A percentile compares a stretch with the other conserved stretches of the same genome.
phyloP scores from a whole-genome alignment of 2,797 vertebrate species.

The Halcyon smyrnensis region DNA sequence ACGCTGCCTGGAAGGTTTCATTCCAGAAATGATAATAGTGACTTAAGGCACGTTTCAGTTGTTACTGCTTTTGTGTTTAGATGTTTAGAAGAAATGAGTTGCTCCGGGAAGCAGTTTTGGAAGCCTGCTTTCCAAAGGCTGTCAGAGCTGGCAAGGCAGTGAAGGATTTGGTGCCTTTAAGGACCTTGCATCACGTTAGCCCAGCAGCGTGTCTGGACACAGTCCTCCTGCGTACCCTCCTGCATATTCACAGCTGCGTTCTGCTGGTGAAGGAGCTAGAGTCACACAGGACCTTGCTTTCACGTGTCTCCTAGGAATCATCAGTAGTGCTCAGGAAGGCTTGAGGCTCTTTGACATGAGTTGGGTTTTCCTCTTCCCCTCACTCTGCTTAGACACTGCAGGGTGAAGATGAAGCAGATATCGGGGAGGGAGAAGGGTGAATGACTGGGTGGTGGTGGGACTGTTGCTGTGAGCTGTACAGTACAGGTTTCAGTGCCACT shows the following conservation, averaged over 20 bases:
- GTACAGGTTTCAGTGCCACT: background rate
- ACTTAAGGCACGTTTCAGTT: background rate
- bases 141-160: background rate
- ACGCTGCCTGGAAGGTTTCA: background rate
- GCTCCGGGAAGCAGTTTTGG: background rate
- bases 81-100: background rate
- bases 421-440: background rate
- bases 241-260: background rate
- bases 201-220: background rate
- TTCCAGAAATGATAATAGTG: background rate
- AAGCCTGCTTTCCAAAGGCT: background rate
- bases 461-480: background rate
- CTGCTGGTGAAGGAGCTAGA: background rate
- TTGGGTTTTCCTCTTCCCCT: background rate
- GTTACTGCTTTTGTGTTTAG: background rate
- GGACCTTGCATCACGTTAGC: background rate
- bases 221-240: background rate
- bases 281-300: background rate
- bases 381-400: background rate
- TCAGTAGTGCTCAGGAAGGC: background rate
- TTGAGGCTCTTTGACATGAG: background rate
- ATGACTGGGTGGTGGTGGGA: background rate
- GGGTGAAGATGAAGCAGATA: background rate
- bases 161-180: background rate
- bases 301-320: background rate